Evolutionary conservation across 2,888 invertebrate genomes (phyloP).

Genomic region (Apomyelois bistriatella): DNA sequence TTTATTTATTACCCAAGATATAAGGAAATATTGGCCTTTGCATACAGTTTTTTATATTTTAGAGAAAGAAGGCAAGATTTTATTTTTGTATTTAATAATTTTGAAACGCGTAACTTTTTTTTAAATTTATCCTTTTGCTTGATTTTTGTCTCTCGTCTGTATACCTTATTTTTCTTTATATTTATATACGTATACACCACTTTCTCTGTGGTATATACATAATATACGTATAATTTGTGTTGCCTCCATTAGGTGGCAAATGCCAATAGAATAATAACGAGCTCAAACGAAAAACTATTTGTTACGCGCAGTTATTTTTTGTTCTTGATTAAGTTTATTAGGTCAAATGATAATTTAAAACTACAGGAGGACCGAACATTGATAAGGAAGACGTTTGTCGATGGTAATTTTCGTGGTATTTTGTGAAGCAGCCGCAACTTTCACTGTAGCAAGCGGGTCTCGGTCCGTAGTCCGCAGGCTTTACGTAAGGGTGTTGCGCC

Average conservation of each 20-base stretch:
- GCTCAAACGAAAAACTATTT: constrained; percentile 18
- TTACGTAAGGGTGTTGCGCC: constrained; percentile 79
- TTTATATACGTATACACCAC: too few species aligned
- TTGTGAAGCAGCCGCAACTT: constrained; percentile 62
- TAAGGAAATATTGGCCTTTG: too few species aligned
- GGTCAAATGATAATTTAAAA: background rate
- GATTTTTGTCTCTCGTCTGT: too few species aligned
- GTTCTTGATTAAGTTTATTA: background rate
- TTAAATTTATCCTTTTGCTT: too few species aligned
- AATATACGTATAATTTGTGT: too few species aligned
- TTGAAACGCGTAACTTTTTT: too few species aligned
- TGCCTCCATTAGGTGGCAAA: background rate
- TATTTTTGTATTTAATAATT: too few species aligned
- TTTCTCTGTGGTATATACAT: too few species aligned
- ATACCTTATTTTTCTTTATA: too few species aligned
- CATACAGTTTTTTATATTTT: too few species aligned
- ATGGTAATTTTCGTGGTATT: constrained; percentile 45
- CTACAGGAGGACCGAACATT: background rate
- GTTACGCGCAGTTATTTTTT: background rate
- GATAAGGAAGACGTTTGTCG: constrained; percentile 5
- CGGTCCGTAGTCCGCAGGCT: constrained; percentile 49
- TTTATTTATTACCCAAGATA: too few species aligned
- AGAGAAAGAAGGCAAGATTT: too few species aligned
- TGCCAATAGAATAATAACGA: constrained; percentile 2
- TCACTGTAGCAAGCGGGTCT: constrained; percentile 51